phyloP scores from a whole-genome alignment of 2,797 vertebrate genomes.

The Anas flavirostris region DNA sequence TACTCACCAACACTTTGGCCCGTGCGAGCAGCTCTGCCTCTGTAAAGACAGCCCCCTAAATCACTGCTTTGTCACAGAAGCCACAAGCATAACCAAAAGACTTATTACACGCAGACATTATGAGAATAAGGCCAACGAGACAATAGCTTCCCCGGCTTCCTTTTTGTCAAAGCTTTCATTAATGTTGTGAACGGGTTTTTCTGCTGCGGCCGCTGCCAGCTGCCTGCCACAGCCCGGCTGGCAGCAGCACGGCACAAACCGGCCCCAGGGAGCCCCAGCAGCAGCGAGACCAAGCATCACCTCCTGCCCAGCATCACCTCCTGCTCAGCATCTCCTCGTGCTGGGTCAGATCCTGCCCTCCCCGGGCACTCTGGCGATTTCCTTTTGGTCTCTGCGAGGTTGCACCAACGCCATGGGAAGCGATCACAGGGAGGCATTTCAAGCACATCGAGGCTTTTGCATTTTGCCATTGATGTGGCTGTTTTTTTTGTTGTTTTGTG shows the following conservation, averaged over 20 bases:
- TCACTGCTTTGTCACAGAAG: conserved; percentile 70
- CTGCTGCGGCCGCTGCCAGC: background rate
- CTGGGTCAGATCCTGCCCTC: too few relatives aligned
- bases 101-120: conserved; percentile 49
- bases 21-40: conserved; percentile 29
- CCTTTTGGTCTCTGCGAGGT: accelerated
- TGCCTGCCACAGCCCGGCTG: background rate
- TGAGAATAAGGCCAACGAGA: conserved; percentile 40
- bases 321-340: too few relatives aligned
- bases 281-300: accelerated
- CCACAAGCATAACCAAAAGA: conserved; percentile 64
- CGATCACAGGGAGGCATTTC: background rate
- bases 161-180: conserved; percentile 68
- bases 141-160: conserved; percentile 31
- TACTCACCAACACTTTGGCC: conserved; percentile 58
- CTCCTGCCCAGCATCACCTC: too few relatives aligned
- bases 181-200: background rate
- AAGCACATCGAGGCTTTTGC: background rate
- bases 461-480: background rate
- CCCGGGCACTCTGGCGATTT: background rate
- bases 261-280: background rate
- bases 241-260: background rate
- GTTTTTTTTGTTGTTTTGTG: too few relatives aligned
- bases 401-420: accelerated
- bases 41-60: conserved; percentile 62